Evolutionary conservation across 2,888 invertebrate species (phyloP).

Genomic region (Fragum fragum): DNA sequence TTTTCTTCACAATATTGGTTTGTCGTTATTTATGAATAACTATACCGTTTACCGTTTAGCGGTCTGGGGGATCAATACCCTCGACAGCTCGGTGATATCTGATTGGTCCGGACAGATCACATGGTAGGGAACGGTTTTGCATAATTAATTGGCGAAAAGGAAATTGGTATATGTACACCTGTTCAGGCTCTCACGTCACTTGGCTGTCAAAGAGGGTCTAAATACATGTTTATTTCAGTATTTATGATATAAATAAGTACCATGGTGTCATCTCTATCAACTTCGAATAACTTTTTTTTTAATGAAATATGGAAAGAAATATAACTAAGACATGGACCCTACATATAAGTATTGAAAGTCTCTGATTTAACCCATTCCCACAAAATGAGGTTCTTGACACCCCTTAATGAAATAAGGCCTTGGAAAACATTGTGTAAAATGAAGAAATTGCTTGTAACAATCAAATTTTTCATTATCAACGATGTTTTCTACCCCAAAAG

Average conservation of each 20-base stretch:
- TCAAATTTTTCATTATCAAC: too few species aligned
- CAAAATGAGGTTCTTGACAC: too few species aligned
- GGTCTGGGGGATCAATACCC: constrained; percentile 45
- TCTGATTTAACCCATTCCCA: too few species aligned
- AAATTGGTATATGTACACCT: constrained; percentile 42
- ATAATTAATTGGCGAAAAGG: constrained; percentile 54
- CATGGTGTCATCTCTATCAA: background rate
- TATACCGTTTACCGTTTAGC: constrained; percentile 15
- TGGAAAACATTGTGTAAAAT: too few species aligned
- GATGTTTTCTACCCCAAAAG: too few species aligned
- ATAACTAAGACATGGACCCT: too few species aligned
- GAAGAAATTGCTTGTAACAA: too few species aligned
- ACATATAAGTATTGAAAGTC: too few species aligned
- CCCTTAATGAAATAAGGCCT: too few species aligned
- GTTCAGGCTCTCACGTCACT: constrained; percentile 32
- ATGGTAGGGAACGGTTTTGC: constrained; percentile 46
- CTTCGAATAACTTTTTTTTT: too few species aligned
- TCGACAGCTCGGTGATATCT: constrained; percentile 31
- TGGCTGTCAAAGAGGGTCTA: constrained; percentile 21
- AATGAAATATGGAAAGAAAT: too few species aligned
- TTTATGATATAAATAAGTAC: background rate
- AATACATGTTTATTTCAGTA: background rate
- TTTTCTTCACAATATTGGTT: constrained; percentile 3
- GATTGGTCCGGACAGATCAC: constrained; percentile 48
- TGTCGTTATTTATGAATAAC: constrained; percentile 18